These are phyloP conservation scores for Tyto alba DNA, from an alignment of 2,113 vertebrate genomes.

Conservation along the genomic window DNA sequence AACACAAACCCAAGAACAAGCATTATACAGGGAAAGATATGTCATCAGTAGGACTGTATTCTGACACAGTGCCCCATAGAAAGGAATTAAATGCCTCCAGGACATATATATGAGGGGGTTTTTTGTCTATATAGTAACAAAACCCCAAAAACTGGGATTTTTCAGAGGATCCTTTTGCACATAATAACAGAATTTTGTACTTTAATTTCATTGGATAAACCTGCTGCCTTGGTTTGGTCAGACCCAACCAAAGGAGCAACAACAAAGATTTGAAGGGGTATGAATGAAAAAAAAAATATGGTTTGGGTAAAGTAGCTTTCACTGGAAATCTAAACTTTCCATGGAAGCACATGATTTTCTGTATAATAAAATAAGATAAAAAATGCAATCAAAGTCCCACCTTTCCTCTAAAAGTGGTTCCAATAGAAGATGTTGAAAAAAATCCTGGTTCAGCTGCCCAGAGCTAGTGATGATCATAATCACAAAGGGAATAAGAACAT, in stretches of 20 bases:
- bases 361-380: not conserved
- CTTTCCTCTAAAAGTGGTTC: not conserved
- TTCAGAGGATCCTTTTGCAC: not conserved
- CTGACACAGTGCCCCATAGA: not conserved
- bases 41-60: not conserved
- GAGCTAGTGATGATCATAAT: not conserved
- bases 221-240: not conserved
- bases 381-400: not conserved
- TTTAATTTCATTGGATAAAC: not conserved
- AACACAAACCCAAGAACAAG: not conserved
- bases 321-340: not conserved
- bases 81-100: not conserved
- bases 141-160: not conserved
- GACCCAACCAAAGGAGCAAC: not conserved
- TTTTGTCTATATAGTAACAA: not conserved
- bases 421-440: not conserved
- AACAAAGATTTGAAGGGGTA: not conserved
- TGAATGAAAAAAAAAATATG: not conserved
- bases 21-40: not conserved
- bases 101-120: fast-evolving
- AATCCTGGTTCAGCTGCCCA: not conserved
- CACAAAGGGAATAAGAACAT: not conserved
- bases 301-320: not conserved
- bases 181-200: not conserved
- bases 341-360: not conserved